Conservation (phyloP, 2,797 vertebrate genomes). For the Tangara arthus region DNA sequence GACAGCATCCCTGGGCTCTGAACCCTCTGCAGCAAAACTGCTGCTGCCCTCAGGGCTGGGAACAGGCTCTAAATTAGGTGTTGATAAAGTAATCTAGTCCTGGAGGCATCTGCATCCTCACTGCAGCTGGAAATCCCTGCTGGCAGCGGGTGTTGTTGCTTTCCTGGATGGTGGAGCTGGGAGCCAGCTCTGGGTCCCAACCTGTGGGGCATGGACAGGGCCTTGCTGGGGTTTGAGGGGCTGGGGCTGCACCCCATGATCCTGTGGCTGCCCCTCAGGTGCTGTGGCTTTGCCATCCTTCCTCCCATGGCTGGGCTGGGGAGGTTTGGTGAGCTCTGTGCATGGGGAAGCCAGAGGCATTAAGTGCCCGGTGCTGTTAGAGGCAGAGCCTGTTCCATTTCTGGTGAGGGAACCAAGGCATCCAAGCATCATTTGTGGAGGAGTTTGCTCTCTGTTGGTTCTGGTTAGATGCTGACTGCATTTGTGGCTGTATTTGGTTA, state of each 20-base stretch:
- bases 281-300: not conserved
- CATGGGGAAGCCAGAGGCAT: accelerated
- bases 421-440: not conserved
- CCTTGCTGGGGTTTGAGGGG: not conserved
- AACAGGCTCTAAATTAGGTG: not conserved
- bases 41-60: accelerated
- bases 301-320: accelerated
- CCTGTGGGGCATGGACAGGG: accelerated
- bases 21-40: not conserved
- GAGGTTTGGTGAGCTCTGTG: not conserved
- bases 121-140: not conserved
- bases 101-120: not conserved
- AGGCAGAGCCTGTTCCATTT: not conserved
- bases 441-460: not conserved
- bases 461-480: not conserved
- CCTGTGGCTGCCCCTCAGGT: not conserved
- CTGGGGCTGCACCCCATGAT: too few species aligned
- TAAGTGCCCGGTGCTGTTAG: accelerated
- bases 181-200: not conserved
- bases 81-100: not conserved
- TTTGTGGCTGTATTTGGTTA: not conserved
- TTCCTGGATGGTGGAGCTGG: accelerated
- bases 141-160: not conserved
- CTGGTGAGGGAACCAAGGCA: not conserved
- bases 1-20: not conserved